Conservation (phyloP, 2,797 vertebrate genomes). For the Phoebastria nigripes region DNA sequence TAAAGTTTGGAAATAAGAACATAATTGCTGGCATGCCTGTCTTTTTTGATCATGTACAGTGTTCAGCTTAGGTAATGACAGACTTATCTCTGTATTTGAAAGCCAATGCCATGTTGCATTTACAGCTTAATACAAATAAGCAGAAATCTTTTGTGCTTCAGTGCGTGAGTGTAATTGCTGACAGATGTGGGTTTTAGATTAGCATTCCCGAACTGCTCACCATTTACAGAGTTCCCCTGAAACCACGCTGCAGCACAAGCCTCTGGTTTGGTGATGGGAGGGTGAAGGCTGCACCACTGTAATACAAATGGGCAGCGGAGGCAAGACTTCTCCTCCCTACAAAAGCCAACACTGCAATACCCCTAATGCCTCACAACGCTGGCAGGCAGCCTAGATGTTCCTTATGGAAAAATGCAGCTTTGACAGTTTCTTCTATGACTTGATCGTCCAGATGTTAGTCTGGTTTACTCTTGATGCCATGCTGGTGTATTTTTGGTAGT, state of each 20-base stretch:
- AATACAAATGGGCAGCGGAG: neutral
- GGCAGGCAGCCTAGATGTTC: neutral
- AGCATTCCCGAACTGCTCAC: neutral
- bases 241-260: neutral
- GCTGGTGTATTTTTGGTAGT: neutral
- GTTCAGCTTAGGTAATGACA: neutral
- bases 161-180: slow-evolving; percentile 24
- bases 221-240: neutral
- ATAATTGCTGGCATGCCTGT: neutral
- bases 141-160: slow-evolving; percentile 19
- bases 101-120: slow-evolving; percentile 12
- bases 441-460: neutral
- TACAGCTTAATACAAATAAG: slow-evolving; percentile 2
- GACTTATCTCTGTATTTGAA: slow-evolving; percentile 14
- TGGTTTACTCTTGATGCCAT: neutral
- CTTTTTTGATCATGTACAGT: neutral
- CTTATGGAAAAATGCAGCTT: neutral
- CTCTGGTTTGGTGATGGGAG: neutral
- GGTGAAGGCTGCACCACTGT: neutral
- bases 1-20: neutral
- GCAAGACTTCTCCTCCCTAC: neutral
- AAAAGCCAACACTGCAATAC: neutral
- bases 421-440: neutral
- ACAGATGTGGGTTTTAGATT: slow-evolving; percentile 34
- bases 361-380: neutral